Base-by-base conservation (phyloP, 2,797 vertebrate genomes). In the Malurus leucopterus region DNA sequence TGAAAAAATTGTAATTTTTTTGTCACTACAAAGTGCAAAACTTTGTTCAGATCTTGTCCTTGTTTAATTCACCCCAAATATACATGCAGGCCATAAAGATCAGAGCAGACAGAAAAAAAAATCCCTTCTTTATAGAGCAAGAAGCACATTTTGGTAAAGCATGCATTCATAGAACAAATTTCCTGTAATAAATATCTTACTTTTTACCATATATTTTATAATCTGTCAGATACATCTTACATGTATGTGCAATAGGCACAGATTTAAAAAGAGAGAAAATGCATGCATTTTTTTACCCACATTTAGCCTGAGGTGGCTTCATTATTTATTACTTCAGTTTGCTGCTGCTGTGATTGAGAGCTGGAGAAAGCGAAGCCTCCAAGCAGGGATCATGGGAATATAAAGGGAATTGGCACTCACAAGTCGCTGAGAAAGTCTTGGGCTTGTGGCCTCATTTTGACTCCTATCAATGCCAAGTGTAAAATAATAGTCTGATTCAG, bases 401-500 rank as follows among this genome's bases (percentile, higher is more conserved):
- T 36, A 91, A 70, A 76, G 50, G 88, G 54, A 89, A 91, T n/a
- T 67, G 57, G 65, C 64, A 63, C 32, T 86, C 86, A 43, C 51
- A 40, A 86, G 63, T 38, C 55, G 38, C 49, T 59, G 78, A 84
- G 70, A 93, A 92, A 81, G 38, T 93, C 70, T 86, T 80, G 80
- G 57, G 67, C 71, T 93, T 72, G 47, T 85, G 79, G 61, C 76
- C 70, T 79, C 54, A 46, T 86, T 94, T 96, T 95, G 91, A 95
- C 57, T 95, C 81, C 81, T 93, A 59, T 92, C 59, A 89, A 88
- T 79, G 90, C 84, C 87, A 95, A 93, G 81, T 73, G 86, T 88
- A 91, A 95, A 96, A 81, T 94, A 93, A 91, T 90, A 92, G 79
- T 46, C 84, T 80, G 86, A 92, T 92, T 95, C 91, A 92, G 71